phyloP scores from a whole-genome alignment of 2,113 vertebrate genomes.

The Lophotis ruficrista region DNA sequence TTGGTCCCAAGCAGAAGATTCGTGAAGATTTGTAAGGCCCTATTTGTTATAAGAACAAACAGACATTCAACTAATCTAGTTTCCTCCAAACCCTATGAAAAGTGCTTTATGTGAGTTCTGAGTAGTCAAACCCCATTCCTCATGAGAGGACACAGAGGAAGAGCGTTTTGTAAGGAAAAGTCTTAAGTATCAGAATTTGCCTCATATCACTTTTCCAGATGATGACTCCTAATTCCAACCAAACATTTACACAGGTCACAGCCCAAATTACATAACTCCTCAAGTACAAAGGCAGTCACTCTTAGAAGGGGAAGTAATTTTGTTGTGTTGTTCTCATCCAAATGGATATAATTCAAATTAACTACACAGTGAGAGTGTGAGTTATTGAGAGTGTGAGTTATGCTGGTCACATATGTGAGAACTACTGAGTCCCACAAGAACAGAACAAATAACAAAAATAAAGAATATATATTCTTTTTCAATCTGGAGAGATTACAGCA shows the following conservation, averaged over 20 bases:
- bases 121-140: neutral
- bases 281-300: neutral
- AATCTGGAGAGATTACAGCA: neutral
- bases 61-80: neutral
- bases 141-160: neutral
- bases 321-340: neutral
- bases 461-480: neutral
- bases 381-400: neutral
- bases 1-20: neutral
- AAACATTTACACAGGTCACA: neutral
- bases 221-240: neutral
- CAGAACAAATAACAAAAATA: neutral
- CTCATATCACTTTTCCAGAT: neutral
- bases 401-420: neutral
- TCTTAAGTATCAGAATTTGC: neutral
- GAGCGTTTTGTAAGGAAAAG: neutral
- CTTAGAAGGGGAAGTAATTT: neutral
- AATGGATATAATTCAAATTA: neutral
- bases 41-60: neutral
- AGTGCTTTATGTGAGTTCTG: neutral
- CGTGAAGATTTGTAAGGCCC: neutral
- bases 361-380: neutral
- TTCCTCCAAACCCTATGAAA: neutral
- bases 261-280: neutral
- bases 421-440: neutral